Conservation (phyloP, 2,113 vertebrate species). For the Manacus vitellinus region DNA sequence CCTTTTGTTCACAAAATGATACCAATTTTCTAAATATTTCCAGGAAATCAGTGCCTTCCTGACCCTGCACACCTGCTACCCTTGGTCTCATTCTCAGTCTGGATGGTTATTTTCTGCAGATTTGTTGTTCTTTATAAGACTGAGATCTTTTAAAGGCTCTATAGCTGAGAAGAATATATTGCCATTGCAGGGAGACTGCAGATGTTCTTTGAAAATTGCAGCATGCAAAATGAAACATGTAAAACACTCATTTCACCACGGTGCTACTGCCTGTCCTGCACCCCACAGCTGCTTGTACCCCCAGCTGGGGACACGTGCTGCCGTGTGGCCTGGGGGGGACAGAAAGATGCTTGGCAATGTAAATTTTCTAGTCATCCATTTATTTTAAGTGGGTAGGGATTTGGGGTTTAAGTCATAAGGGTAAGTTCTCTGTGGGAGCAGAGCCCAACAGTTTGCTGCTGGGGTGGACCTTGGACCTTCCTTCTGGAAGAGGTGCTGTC, state of each 20-base stretch:
- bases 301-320: background rate
- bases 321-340: background rate
- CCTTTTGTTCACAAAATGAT: background rate
- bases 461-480: background rate
- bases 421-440: background rate
- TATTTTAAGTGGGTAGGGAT: background rate
- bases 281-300: background rate
- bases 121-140: background rate
- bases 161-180: background rate
- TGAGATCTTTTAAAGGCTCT: background rate
- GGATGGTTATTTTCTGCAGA: background rate
- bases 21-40: background rate
- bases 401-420: background rate
- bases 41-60: background rate
- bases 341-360: background rate
- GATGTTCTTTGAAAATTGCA: constrained; percentile 9
- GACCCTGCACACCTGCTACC: fast-evolving
- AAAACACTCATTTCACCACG: background rate
- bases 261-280: background rate
- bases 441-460: background rate
- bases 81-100: background rate
- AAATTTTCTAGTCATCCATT: fast-evolving
- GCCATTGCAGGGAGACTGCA: background rate
- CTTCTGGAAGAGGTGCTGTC: background rate
- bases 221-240: background rate